phyloP scores from a whole-genome alignment of 2,888 invertebrate genomes.

The Ophioninae sp. region DNA sequence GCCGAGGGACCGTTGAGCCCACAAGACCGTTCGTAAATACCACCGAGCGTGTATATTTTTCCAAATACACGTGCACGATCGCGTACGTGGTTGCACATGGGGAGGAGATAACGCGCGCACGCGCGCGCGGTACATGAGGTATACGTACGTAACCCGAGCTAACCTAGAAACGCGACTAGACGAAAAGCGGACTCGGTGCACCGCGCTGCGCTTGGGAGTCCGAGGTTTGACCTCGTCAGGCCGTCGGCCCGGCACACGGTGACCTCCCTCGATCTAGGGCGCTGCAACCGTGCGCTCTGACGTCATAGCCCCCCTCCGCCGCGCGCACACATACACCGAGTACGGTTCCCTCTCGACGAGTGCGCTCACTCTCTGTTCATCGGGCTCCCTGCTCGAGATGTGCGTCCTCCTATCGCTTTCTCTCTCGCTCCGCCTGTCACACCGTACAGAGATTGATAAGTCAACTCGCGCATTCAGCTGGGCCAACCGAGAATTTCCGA shows the following conservation, averaged over 20 bases:
- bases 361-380: constrained; percentile 56
- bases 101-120: constrained; percentile 31
- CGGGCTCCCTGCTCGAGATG: constrained; percentile 31
- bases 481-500: constrained; percentile 54
- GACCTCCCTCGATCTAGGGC: constrained; percentile 81
- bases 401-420: constrained; percentile 1
- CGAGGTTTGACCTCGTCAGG: constrained; percentile 81
- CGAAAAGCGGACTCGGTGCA: constrained; percentile 72
- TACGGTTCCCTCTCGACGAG: constrained; percentile 53
- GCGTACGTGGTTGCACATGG: constrained; percentile 5
- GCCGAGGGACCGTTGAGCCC: constrained; percentile 15
- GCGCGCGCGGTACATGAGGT: constrained; percentile 4
- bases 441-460: constrained; percentile 64
- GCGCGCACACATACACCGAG: constrained; percentile 69
- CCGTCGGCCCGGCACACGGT: constrained; percentile 80
- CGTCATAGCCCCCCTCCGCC: constrained; percentile 73
- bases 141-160: constrained; percentile 70
- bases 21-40: constrained; percentile 12
- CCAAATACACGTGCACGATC: constrained; percentile 15
- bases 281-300: constrained; percentile 80
- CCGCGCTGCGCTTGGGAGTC: constrained; percentile 68
- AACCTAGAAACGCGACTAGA: constrained; percentile 77
- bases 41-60: constrained; percentile 29
- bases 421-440: constrained; percentile 9
- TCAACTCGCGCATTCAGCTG: constrained; percentile 74